These are phyloP conservation scores for Sinocyclocheilus grahami DNA, from an alignment of 2,113 vertebrate species.

Conservation along the genomic window DNA sequence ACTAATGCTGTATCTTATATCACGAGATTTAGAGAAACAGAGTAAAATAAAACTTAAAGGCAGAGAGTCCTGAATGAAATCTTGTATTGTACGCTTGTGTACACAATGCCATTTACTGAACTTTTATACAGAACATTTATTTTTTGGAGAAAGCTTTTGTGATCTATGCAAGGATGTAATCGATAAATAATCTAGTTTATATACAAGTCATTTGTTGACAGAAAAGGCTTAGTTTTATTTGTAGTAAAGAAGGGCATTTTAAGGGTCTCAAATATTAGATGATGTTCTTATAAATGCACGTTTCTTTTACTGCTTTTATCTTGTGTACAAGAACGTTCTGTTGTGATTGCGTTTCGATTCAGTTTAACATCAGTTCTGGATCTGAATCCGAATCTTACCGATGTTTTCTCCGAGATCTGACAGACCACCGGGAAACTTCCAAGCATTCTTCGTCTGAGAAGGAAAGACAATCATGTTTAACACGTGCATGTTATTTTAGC, in stretches of 20 bases:
- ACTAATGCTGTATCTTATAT: slow-evolving; percentile 1
- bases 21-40: not conserved
- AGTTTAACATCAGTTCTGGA: not conserved
- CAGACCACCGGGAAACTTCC: slow-evolving; percentile 96
- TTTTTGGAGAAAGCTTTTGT: not conserved
- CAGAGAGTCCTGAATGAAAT: not conserved
- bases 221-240: not conserved
- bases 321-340: not conserved
- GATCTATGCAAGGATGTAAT: not conserved
- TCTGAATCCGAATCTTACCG: slow-evolving; percentile 70
- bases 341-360: not conserved
- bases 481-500: not conserved
- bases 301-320: not conserved
- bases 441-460: slow-evolving; percentile 84
- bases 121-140: slow-evolving; percentile 4
- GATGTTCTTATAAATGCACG: not conserved
- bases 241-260: not conserved
- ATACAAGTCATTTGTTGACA: not conserved
- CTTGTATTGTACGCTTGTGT: not conserved
- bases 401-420: slow-evolving; percentile 92
- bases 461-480: slow-evolving; percentile 19
- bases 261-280: not conserved
- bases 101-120: not conserved
- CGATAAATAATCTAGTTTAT: not conserved
- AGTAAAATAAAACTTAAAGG: not conserved